Conservation (phyloP, 1,140 invertebrate species). For the Vollenhovia emeryi region DNA sequence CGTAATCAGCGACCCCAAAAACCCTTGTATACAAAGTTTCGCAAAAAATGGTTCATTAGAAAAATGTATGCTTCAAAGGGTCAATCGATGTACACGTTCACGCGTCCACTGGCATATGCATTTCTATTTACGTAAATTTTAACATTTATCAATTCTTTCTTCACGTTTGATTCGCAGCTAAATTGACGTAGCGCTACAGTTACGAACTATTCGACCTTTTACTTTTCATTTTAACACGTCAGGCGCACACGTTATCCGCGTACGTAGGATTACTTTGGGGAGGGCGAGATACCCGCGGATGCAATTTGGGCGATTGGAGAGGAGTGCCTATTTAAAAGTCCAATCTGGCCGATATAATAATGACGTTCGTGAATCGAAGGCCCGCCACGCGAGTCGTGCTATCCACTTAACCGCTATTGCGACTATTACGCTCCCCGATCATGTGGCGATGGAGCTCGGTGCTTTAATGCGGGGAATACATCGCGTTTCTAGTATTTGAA, state of each 20-base stretch:
- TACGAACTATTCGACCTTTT: background rate
- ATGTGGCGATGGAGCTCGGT: background rate
- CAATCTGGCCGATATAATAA: constrained; percentile 36
- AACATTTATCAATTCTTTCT: background rate
- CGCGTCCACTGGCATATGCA: background rate
- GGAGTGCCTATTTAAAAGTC: constrained; percentile 35
- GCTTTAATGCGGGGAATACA: background rate
- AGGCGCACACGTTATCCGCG: too few relatives aligned
- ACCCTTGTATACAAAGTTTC: too few relatives aligned
- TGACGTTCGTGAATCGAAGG: constrained; percentile 5
- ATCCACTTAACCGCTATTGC: constrained; percentile 45
- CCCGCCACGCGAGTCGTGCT: constrained; percentile 21
- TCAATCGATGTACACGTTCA: too few relatives aligned
- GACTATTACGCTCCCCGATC: constrained; percentile 40
- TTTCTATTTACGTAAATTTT: background rate
- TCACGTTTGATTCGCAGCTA: background rate
- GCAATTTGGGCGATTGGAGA: constrained; percentile 23
- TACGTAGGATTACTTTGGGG: background rate
- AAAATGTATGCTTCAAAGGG: too few relatives aligned
- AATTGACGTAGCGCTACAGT: background rate
- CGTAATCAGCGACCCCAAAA: too few relatives aligned
- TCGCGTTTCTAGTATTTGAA: constrained; percentile 16
- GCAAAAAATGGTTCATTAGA: too few relatives aligned
- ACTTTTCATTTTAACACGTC: background rate
- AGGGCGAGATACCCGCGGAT: background rate